Evolutionary conservation across 1,140 invertebrate genomes (phyloP).

Genomic region (Nylanderia fulva): DNA sequence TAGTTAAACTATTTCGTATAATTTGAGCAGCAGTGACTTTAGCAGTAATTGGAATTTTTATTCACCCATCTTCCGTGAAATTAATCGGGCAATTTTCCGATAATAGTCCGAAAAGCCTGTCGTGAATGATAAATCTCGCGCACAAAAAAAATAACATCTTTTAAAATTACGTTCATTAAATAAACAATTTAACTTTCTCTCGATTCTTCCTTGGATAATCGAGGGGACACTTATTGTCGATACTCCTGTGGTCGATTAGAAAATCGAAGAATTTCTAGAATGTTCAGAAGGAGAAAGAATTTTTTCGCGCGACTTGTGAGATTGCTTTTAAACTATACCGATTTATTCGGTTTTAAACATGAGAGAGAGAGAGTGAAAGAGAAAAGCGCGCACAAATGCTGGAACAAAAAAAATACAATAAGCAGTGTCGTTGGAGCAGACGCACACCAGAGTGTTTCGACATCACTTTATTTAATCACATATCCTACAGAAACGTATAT

Average conservation of each 20-base stretch:
- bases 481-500: background rate
- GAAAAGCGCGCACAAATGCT: background rate
- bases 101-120: background rate
- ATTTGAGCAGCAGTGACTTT: background rate
- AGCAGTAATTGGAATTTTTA: constrained; percentile 50
- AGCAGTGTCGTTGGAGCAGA: background rate
- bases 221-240: background rate
- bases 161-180: constrained; percentile 17
- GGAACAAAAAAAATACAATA: background rate
- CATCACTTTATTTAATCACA: constrained; percentile 40
- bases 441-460: background rate
- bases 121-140: background rate
- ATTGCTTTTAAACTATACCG: constrained; percentile 29
- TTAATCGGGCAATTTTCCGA: constrained; percentile 1
- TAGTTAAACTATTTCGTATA: background rate
- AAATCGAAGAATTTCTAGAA: constrained; percentile 24
- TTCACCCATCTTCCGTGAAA: background rate
- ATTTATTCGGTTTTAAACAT: constrained; percentile 10
- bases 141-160: background rate
- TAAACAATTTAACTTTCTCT: background rate
- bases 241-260: background rate
- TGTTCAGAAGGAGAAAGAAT: background rate
- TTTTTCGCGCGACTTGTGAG: constrained; percentile 1
- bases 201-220: constrained; percentile 2
- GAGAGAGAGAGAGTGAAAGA: too few species aligned